These are phyloP conservation scores for Trichogramma evanescens DNA, from an alignment of 2,888 invertebrate species.

Conservation along the genomic window DNA sequence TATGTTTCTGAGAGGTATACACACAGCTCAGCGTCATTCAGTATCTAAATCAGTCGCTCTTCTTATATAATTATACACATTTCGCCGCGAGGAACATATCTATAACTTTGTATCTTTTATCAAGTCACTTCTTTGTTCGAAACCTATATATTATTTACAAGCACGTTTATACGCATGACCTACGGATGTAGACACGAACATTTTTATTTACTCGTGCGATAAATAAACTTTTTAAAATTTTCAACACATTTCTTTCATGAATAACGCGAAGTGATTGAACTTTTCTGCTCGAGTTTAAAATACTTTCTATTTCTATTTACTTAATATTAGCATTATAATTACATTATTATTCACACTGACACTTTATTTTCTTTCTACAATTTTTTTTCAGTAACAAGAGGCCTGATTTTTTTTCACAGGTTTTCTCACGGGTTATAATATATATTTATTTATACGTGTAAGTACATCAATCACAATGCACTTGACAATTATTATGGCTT, in stretches of 20 bases:
- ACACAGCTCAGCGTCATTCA: not conserved
- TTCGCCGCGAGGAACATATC: too few relatives aligned
- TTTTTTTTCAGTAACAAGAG: constrained; percentile 15
- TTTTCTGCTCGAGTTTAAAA: too few relatives aligned
- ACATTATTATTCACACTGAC: constrained; percentile 2
- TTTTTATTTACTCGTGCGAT: constrained; percentile 16
- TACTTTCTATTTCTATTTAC: too few relatives aligned
- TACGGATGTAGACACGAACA: too few relatives aligned
- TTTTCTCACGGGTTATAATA: constrained; percentile 7
- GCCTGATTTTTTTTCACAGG: not conserved
- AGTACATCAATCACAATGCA: constrained; percentile 1
- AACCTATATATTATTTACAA: too few relatives aligned
- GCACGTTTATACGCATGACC: too few relatives aligned
- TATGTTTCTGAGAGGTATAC: too few relatives aligned
- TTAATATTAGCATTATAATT: not conserved
- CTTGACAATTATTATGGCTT: constrained; percentile 8
- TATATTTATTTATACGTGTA: not conserved
- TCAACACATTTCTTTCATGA: too few relatives aligned
- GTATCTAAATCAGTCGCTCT: constrained; percentile 22
- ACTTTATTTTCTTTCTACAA: not conserved
- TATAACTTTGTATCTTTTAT: too few relatives aligned
- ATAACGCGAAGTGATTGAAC: too few relatives aligned
- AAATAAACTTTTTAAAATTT: constrained; percentile 9
- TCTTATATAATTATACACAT: constrained; percentile 6
- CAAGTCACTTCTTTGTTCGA: too few relatives aligned